Base-by-base conservation (phyloP, 2,113 vertebrate species). In the Eubucco bourcierii region DNA sequence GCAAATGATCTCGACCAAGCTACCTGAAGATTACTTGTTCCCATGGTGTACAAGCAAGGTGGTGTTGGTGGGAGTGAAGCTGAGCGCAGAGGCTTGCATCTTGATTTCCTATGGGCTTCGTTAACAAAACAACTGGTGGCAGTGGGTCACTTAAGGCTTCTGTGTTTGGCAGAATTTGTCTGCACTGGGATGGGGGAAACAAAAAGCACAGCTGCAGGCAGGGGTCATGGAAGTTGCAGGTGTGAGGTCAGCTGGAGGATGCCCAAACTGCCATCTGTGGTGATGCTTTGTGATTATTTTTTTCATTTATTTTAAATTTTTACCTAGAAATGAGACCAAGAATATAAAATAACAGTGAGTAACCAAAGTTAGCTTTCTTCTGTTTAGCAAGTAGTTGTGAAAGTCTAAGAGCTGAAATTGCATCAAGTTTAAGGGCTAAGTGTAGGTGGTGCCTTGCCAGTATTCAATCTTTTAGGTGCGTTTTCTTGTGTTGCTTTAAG, bases 131-230 rank as follows among this genome's bases (percentile, higher is more conserved):
- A 66, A 58, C 6, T 46, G 39, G 27, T 84, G 78, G 29, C 33
- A 55, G 79, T 25, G 24, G 66, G 66, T 95, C 75, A 28, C 64
- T 93, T 58, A 47, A 39, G 53, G 56, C 41, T 90, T 56, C 47
- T 0, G 1, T 14, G 29, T 88, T 95, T 75, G 72, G n/a, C 33
- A 14, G 87, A 70, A 90, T 92, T 82, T 87, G 29, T 70, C 89
- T 72, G 46, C 39, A 56, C 41, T 34, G 60, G 70, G 80, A 34
- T 16, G 71, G 70, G 76, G 29, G 55, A 89, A 56, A 82, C 87
- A 65, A 68, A 90, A 95, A 82, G 60, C 84, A 61, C 95, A 95
- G 94, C 94, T 96, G 94, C 80, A 84, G 83, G 80, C 28, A 75
- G 70, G 7, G 31, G 74, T 78, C 7, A 1, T 58, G 67, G 84